Percentiles rank a stretch among this genome's conserved stretches.
phyloP scores from a whole-genome alignment of 1,140 invertebrate genomes.

The Brachionus rubens region DNA sequence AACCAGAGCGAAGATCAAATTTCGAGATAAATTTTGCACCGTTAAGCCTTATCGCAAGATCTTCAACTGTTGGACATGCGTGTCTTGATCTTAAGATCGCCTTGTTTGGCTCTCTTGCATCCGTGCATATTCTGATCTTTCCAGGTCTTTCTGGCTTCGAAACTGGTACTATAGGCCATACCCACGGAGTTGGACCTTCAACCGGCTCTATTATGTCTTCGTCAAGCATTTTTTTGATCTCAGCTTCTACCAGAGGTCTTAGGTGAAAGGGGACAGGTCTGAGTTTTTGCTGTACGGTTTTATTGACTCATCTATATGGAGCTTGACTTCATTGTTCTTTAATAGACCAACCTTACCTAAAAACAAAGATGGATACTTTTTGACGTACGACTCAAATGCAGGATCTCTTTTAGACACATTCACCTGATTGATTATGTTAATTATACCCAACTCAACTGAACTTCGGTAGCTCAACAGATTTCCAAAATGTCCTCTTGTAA shows the following conservation, averaged over 20 bases:
- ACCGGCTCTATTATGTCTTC: constrained; percentile 50
- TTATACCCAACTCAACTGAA: not conserved
- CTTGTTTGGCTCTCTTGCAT: not conserved
- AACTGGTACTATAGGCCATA: constrained; percentile 52
- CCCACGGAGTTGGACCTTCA: constrained; percentile 51
- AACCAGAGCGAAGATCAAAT: not conserved
- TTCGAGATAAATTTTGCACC: not conserved
- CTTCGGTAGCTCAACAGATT: not conserved
- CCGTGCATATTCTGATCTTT: constrained; percentile 33
- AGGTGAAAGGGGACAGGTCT: too few species aligned
- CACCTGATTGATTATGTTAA: not conserved
- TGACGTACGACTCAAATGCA: not conserved
- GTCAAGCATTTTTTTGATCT: constrained; percentile 32
- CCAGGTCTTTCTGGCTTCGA: constrained; percentile 48
- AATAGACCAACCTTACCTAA: not conserved
- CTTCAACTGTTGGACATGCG: not conserved
- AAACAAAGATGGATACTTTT: constrained; percentile 19
- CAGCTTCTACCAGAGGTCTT: constrained; percentile 10
- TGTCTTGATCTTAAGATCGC: not conserved
- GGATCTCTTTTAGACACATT: not conserved
- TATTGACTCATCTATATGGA: too few species aligned
- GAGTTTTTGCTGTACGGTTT: too few species aligned
- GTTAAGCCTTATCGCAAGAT: not conserved
- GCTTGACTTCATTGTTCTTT: not conserved
- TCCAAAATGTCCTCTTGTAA: not conserved